phyloP scores from a whole-genome alignment of 2,797 vertebrate species.

The Labeo calbasu region DNA sequence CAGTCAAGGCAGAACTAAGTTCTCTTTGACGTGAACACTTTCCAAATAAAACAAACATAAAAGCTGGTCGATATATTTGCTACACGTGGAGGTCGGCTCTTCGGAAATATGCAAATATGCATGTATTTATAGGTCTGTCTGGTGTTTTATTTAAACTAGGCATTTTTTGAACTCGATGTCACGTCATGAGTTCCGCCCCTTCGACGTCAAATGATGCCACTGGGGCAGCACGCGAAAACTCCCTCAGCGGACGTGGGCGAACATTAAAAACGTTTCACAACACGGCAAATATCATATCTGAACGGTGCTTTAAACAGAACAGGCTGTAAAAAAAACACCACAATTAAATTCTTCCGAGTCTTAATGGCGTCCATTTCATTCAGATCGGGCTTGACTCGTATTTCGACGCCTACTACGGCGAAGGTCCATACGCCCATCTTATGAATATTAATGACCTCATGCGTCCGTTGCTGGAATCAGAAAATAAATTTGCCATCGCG shows the following conservation, averaged over 20 bases:
- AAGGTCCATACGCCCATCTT: background rate
- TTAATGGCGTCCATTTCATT: constrained; percentile 71
- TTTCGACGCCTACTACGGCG: constrained; percentile 9
- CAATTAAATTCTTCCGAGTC: constrained; percentile 28
- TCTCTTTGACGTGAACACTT: background rate
- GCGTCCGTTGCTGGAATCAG: background rate
- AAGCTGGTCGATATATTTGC: background rate
- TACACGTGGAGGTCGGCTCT: background rate
- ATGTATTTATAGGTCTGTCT: background rate
- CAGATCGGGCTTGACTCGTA: constrained; percentile 26
- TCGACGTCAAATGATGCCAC: constrained; percentile 51
- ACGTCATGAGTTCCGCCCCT: constrained; percentile 53
- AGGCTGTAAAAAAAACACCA: background rate
- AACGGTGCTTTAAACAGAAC: background rate
- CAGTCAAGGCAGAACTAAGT: background rate
- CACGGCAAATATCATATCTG: background rate
- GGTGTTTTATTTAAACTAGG: background rate
- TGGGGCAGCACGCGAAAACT: constrained; percentile 7
- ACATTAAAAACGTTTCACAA: background rate
- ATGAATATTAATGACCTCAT: background rate
- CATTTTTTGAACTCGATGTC: constrained; percentile 62
- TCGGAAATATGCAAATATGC: background rate
- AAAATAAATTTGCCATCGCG: background rate
- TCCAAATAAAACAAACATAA: background rate
- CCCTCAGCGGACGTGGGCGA: too few species aligned